Conservation (phyloP, 2,113 vertebrate genomes). For the Megalops atlanticus region DNA sequence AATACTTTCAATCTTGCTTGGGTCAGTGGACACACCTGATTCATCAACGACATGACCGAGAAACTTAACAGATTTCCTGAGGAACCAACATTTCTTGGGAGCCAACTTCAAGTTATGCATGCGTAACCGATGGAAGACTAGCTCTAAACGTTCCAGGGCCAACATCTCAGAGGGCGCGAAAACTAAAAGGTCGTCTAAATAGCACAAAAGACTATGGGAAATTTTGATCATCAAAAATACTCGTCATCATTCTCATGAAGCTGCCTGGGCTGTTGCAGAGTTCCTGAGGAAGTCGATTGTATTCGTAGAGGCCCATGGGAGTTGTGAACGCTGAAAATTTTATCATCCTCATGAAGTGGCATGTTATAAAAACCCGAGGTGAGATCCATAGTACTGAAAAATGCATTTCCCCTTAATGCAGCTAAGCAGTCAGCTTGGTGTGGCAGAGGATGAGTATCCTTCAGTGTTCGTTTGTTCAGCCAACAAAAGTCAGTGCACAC, state of each 20-base stretch:
- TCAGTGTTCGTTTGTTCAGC: conserved; percentile 28
- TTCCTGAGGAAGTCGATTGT: no score
- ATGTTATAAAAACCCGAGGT: conserved; percentile 27
- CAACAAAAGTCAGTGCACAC: conserved; percentile 24
- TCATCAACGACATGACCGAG: background rate
- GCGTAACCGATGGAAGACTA: background rate
- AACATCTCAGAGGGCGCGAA: no score
- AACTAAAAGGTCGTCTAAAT: no score
- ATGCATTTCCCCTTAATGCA: background rate
- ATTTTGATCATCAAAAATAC: no score
- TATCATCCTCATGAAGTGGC: background rate
- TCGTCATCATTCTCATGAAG: no score
- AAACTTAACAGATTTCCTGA: background rate
- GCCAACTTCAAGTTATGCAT: background rate
- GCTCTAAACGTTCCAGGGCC: no score
- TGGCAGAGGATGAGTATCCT: conserved; percentile 29
- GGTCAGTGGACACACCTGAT: conserved; percentile 19
- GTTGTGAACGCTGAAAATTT: conserved; percentile 14
- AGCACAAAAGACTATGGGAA: no score
- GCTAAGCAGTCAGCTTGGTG: conserved; percentile 27
- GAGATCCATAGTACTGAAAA: conserved; percentile 31
- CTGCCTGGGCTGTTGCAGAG: no score
- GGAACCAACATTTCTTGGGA: background rate
- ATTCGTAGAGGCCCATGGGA: no score
- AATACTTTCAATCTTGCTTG: conserved; percentile 20